Conservation (phyloP, 2,797 vertebrate genomes). For the Carduelis carduelis region DNA sequence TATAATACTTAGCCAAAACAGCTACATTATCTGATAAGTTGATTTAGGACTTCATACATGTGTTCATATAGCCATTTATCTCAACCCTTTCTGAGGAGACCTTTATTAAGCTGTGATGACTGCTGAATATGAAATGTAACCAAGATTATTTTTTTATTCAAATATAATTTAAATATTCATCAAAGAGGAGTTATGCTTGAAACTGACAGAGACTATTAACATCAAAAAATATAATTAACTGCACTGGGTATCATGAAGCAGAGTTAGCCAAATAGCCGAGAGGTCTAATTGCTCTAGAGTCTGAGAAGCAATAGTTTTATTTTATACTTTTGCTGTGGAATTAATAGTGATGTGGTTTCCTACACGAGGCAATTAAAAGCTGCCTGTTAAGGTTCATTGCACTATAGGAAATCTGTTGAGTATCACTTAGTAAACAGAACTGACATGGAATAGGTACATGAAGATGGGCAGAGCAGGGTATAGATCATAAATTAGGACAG, state of each 20-base stretch:
- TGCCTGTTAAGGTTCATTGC: slow-evolving; percentile 76
- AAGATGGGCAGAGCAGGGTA: slow-evolving; percentile 50
- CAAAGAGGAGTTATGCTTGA: slow-evolving; percentile 82
- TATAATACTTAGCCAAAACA: slow-evolving; percentile 46
- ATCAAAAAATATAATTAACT: slow-evolving; percentile 85
- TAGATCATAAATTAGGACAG: slow-evolving; percentile 42
- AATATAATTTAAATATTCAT: slow-evolving; percentile 88
- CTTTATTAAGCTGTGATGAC: slow-evolving; percentile 81
- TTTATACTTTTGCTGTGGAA: slow-evolving; percentile 75
- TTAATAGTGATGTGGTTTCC: slow-evolving; percentile 80
- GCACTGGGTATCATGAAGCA: slow-evolving; percentile 80
- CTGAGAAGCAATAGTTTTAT: slow-evolving; percentile 78
- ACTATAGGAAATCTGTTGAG: slow-evolving; percentile 75
- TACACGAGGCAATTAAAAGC: slow-evolving; percentile 77
- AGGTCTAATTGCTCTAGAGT: slow-evolving; percentile 79
- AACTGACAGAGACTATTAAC: slow-evolving; percentile 84
- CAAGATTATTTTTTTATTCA: slow-evolving; percentile 86
- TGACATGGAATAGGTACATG: slow-evolving; percentile 62
- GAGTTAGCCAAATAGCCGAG: slow-evolving; percentile 82
- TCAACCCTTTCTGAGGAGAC: slow-evolving; percentile 69
- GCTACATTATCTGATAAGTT: slow-evolving; percentile 62
- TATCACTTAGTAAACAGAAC: slow-evolving; percentile 78
- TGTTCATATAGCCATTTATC: slow-evolving; percentile 73
- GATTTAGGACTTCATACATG: slow-evolving; percentile 68
- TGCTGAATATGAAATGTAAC: slow-evolving; percentile 83